Conservation (phyloP, 2,888 invertebrate genomes). For the Megaustenia siamemsis region DNA sequence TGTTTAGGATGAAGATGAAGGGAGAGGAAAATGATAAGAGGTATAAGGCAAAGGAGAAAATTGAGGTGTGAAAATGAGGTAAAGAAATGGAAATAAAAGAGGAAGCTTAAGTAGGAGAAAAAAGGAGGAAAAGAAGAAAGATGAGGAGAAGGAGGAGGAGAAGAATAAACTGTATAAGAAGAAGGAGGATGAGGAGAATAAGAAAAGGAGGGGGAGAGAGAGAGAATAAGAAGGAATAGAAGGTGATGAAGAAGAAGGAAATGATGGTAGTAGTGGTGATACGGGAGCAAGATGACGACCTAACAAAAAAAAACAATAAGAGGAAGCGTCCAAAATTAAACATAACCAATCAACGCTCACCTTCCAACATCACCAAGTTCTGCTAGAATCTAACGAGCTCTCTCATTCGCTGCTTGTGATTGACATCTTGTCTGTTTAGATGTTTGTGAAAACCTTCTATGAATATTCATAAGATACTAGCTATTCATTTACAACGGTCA, state of each 20-base stretch:
- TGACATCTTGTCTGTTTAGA: too few relatives aligned
- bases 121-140: conserved; percentile 9
- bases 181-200: conserved; percentile 37
- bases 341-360: too few relatives aligned
- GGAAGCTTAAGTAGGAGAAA: conserved; percentile 20
- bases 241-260: background rate
- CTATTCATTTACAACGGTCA: too few relatives aligned
- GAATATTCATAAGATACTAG: too few relatives aligned
- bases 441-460: too few relatives aligned
- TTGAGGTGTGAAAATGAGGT: background rate
- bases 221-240: background rate
- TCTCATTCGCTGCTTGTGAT: too few relatives aligned
- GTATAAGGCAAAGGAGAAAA: background rate
- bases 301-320: too few relatives aligned
- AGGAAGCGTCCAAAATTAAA: too few relatives aligned
- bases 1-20: background rate
- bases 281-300: too few relatives aligned
- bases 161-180: conserved; percentile 11
- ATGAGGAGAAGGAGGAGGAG: conserved; percentile 18
- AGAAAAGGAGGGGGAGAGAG: conserved; percentile 18
- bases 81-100: background rate
- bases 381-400: too few relatives aligned
- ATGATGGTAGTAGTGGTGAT: too few relatives aligned
- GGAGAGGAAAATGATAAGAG: background rate
- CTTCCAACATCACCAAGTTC: too few relatives aligned